These are phyloP conservation scores for Tetrax tetrax DNA, from an alignment of 2,113 vertebrate genomes.

Conservation along the genomic window DNA sequence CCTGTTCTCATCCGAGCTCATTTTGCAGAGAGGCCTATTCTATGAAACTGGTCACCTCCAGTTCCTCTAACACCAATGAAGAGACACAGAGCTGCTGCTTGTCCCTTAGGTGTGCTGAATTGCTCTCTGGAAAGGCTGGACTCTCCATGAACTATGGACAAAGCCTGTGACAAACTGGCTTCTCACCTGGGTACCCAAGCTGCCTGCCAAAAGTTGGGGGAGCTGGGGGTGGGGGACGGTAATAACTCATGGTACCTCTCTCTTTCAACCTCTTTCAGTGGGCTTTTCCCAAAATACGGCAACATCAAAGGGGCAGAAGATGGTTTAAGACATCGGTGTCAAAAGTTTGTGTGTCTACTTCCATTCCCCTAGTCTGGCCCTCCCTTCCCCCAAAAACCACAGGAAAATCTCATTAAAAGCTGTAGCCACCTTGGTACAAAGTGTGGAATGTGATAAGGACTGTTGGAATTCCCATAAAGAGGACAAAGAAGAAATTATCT, in stretches of 20 bases:
- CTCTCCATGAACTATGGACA: background rate
- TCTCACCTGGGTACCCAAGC: background rate
- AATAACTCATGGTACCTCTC: background rate
- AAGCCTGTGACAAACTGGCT: background rate
- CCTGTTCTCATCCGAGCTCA: background rate
- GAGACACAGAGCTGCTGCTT: background rate
- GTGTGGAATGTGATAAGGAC: background rate
- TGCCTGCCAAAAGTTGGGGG: background rate
- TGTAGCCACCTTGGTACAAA: background rate
- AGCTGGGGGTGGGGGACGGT: fast-evolving
- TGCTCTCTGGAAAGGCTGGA: background rate
- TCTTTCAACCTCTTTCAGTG: background rate
- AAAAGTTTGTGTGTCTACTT: background rate
- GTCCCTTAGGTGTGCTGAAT: background rate
- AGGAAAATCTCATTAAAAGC: background rate
- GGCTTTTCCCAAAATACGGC: background rate
- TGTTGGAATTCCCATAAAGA: background rate
- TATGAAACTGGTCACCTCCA: background rate
- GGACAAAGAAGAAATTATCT: fast-evolving
- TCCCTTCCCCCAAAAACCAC: fast-evolving
- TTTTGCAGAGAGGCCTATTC: background rate
- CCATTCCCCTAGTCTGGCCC: background rate
- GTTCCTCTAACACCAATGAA: background rate
- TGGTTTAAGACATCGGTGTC: background rate
- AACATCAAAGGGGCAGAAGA: background rate